These are phyloP conservation scores for Clarias magur DNA, from an alignment of 2,113 vertebrate species.

Conservation along the genomic window DNA sequence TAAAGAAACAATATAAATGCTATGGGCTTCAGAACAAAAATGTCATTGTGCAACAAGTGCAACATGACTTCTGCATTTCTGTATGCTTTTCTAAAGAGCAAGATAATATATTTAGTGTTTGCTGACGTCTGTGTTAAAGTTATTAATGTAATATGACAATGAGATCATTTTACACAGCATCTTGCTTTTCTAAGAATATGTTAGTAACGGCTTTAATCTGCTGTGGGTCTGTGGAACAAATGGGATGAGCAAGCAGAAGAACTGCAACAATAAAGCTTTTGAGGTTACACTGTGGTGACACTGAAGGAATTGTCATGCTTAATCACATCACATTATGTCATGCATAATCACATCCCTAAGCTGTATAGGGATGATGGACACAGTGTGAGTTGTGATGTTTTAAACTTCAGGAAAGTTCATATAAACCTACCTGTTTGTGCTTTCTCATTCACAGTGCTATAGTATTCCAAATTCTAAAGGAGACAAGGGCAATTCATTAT, in stretches of 20 bases:
- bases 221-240: neutral
- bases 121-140: neutral
- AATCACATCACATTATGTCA: neutral
- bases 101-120: neutral
- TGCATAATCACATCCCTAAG: neutral
- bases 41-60: neutral
- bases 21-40: neutral
- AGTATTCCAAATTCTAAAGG: constrained; percentile 60
- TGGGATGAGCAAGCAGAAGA: constrained; percentile 9
- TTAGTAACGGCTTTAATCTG: neutral
- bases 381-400: neutral
- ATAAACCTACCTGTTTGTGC: constrained; percentile 49
- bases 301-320: neutral
- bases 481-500: constrained; percentile 1
- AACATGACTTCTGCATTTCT: neutral
- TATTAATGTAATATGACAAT: constrained; percentile 25
- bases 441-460: constrained; percentile 49
- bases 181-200: constrained; percentile 12
- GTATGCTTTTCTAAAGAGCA: neutral
- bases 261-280: constrained; percentile 1
- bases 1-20: neutral
- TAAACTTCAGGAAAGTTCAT: neutral
- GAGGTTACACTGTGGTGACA: neutral
- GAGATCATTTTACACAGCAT: neutral
- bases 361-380: neutral